A percentile compares a stretch with the other conserved stretches of the same genome.
These are phyloP conservation scores for Echiichthys vipera DNA, from an alignment of 2,797 vertebrate genomes.

Conservation along the genomic window DNA sequence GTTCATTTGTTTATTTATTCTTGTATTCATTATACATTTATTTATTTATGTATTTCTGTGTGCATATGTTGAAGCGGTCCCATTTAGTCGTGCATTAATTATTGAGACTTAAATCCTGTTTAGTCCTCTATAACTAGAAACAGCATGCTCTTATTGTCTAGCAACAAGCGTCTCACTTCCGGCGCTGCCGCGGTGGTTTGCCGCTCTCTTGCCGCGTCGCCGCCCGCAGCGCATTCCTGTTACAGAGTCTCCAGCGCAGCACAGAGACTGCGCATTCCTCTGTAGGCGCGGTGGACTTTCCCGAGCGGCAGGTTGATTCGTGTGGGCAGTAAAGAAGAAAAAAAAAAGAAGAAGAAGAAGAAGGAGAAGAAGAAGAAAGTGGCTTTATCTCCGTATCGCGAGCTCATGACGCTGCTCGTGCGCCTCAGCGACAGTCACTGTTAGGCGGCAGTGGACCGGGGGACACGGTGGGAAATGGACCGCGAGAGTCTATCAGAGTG, in stretches of 20 bases:
- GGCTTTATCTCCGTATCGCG: neutral
- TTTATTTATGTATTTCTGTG: too few species aligned
- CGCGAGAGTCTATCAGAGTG: slow-evolving; percentile 12
- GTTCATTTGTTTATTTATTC: too few species aligned
- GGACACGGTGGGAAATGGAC: slow-evolving; percentile 53
- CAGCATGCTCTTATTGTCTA: slow-evolving; percentile 51
- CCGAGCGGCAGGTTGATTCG: slow-evolving; percentile 41
- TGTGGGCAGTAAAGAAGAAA: neutral
- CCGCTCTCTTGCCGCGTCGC: slow-evolving; percentile 26
- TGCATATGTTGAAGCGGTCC: too few species aligned
- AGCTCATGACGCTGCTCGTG: neutral
- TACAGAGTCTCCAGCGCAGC: slow-evolving; percentile 19
- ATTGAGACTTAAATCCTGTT: too few species aligned
- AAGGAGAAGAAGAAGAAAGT: too few species aligned
- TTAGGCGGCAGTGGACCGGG: slow-evolving; percentile 21
- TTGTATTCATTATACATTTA: too few species aligned
- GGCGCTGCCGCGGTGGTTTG: neutral
- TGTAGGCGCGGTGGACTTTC: slow-evolving; percentile 57
- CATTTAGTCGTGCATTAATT: too few species aligned
- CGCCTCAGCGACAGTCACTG: slow-evolving; percentile 5
- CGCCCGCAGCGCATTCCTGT: slow-evolving; percentile 64
- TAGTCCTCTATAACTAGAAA: too few species aligned
- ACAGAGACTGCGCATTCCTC: slow-evolving; percentile 59
- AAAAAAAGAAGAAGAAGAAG: too few species aligned
- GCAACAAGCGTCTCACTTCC: neutral